A percentile compares a stretch with the other conserved stretches of the same genome.
Conservation (phyloP, 1,140 invertebrate species). For the Drosophila sulfurigaster region DNA sequence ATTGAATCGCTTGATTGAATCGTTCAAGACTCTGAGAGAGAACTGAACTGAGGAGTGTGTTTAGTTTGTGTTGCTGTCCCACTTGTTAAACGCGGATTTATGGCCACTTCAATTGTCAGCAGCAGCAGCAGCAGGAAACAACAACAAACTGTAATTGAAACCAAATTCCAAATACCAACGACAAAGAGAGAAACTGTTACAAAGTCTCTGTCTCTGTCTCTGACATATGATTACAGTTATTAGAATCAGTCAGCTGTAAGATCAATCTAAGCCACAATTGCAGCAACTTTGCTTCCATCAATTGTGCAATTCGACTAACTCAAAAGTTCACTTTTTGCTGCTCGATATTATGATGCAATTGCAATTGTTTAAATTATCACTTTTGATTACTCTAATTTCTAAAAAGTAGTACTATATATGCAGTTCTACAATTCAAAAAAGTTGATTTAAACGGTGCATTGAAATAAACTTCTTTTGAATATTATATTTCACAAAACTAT, state of each 20-base stretch:
- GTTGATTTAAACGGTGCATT: no score
- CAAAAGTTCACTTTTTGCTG: no score
- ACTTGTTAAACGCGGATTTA: slow-evolving; percentile 15
- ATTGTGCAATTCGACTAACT: not conserved
- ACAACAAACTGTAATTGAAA: slow-evolving; percentile 15
- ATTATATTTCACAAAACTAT: no score
- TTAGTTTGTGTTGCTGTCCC: not conserved
- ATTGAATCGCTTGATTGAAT: slow-evolving; percentile 5
- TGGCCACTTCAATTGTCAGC: slow-evolving; percentile 21
- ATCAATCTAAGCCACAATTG: not conserved
- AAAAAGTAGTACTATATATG: no score
- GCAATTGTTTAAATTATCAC: no score
- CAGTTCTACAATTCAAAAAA: no score
- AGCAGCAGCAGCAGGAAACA: slow-evolving; percentile 3
- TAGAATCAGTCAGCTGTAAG: not conserved
- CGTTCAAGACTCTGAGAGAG: not conserved
- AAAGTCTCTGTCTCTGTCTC: not conserved
- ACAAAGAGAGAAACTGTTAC: not conserved
- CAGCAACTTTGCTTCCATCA: not conserved
- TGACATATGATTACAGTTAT: slow-evolving; percentile 10
- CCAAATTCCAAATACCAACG: slow-evolving; percentile 23
- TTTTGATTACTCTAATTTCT: no score
- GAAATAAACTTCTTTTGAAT: no score
- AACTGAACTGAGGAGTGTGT: not conserved
- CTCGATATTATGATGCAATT: no score